phyloP scores from a whole-genome alignment of 2,797 vertebrate genomes.

The Enteromius viviparus region DNA sequence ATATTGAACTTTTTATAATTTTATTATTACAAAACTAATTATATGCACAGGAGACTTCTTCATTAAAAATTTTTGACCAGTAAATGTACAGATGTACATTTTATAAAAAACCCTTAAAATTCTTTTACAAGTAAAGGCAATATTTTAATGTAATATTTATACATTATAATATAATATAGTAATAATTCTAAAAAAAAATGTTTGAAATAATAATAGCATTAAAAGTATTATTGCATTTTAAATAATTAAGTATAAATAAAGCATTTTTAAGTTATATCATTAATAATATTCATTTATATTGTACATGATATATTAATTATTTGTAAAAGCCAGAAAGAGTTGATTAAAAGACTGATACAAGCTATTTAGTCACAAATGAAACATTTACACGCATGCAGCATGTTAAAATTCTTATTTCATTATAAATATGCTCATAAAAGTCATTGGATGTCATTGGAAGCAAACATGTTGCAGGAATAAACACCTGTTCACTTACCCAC shows the following conservation, averaged over 20 bases:
- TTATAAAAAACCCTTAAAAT: neutral
- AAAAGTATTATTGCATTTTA: neutral
- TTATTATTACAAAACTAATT: too few relatives aligned
- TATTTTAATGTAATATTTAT: neutral
- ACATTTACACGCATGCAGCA: neutral
- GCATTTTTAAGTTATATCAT: too few relatives aligned
- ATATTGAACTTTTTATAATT: neutral
- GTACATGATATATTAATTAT: neutral
- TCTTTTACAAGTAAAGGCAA: neutral
- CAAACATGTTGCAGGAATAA: neutral
- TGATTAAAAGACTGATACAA: neutral
- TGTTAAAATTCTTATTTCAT: neutral
- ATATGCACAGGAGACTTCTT: too few relatives aligned
- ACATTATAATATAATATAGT: neutral
- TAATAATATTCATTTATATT: neutral
- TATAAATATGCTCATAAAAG: neutral
- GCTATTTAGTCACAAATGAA: neutral
- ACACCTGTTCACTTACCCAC: neutral
- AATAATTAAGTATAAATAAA: neutral
- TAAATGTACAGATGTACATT: neutral
- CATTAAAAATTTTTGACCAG: neutral
- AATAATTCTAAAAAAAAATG: neutral
- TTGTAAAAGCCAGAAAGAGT: too few relatives aligned
- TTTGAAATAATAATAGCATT: neutral
- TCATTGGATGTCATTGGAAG: neutral